These are phyloP conservation scores for Drosophila eohydei DNA, from an alignment of 2,888 invertebrate species.

Conservation along the genomic window DNA sequence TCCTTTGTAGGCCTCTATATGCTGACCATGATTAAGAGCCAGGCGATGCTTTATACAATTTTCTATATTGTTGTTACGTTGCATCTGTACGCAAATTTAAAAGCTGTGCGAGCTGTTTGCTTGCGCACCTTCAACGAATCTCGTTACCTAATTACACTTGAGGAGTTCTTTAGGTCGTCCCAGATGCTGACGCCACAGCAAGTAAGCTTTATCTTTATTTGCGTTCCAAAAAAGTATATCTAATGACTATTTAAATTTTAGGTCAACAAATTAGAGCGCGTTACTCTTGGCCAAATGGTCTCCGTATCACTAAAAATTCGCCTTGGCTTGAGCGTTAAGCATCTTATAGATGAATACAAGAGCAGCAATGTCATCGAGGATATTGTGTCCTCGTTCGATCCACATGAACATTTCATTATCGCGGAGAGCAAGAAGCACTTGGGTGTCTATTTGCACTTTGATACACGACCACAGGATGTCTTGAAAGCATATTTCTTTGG, in stretches of 20 bases:
- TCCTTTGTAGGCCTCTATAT: slow-evolving; percentile 92
- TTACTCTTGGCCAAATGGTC: slow-evolving; percentile 87
- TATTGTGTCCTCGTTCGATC: slow-evolving; percentile 85
- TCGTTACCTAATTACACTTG: slow-evolving; percentile 89
- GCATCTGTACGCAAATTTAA: slow-evolving; percentile 95
- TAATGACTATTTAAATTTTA: slow-evolving; percentile 18
- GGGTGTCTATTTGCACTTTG: slow-evolving; percentile 85
- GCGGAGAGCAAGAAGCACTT: slow-evolving; percentile 83
- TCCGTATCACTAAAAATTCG: slow-evolving; percentile 84
- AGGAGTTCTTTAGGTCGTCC: slow-evolving; percentile 88
- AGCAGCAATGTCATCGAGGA: slow-evolving; percentile 83
- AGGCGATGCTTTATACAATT: slow-evolving; percentile 88
- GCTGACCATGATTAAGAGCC: slow-evolving; percentile 88
- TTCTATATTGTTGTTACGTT: slow-evolving; percentile 90
- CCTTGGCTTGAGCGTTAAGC: slow-evolving; percentile 83
- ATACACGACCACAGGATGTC: slow-evolving; percentile 84
- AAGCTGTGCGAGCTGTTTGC: slow-evolving; percentile 92
- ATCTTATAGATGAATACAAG: slow-evolving; percentile 84
- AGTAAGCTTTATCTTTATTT: slow-evolving; percentile 77
- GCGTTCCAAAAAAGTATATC: neutral
- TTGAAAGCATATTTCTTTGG: slow-evolving; percentile 85
- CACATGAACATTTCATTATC: slow-evolving; percentile 84
- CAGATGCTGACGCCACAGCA: slow-evolving; percentile 87
- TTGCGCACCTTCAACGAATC: slow-evolving; percentile 93
- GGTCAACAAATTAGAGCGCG: slow-evolving; percentile 90